Percentiles rank a stretch among this genome's conserved stretches.
Conservation (phyloP, 2,888 invertebrate genomes). For the Tipula unca region DNA sequence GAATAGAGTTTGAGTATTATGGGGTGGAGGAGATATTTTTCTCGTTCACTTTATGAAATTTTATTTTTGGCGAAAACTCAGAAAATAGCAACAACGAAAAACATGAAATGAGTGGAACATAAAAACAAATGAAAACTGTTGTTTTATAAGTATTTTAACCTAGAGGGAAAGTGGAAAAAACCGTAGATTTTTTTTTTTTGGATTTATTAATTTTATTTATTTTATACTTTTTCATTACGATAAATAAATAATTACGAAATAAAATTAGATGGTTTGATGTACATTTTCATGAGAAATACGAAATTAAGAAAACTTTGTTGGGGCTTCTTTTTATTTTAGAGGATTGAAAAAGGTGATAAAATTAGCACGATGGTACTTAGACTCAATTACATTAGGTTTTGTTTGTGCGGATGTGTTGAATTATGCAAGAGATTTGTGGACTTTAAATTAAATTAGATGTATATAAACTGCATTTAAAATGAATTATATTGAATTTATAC, state of each 20-base stretch:
- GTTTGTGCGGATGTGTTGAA: background rate
- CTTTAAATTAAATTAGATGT: too few relatives aligned
- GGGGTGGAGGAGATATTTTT: background rate
- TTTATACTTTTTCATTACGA: background rate
- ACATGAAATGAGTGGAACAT: background rate
- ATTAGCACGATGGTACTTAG: background rate
- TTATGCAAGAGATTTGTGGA: background rate
- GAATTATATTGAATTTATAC: too few relatives aligned
- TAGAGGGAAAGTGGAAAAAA: background rate
- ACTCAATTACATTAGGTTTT: background rate
- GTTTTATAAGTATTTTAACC: constrained; percentile 14
- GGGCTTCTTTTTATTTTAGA: background rate
- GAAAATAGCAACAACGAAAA: background rate
- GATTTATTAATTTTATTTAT: background rate
- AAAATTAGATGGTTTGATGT: background rate
- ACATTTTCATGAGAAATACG: background rate
- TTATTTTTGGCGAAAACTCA: background rate
- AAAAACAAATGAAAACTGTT: background rate
- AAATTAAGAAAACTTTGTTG: background rate
- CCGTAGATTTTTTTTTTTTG: background rate
- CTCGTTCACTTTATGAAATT: background rate
- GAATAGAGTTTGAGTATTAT: background rate
- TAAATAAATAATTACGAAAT: background rate
- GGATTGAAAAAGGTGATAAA: background rate
- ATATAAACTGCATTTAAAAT: too few relatives aligned